These are phyloP conservation scores for Leptodactylus fuscus DNA, from an alignment of 2,113 vertebrate genomes.

Conservation along the genomic window DNA sequence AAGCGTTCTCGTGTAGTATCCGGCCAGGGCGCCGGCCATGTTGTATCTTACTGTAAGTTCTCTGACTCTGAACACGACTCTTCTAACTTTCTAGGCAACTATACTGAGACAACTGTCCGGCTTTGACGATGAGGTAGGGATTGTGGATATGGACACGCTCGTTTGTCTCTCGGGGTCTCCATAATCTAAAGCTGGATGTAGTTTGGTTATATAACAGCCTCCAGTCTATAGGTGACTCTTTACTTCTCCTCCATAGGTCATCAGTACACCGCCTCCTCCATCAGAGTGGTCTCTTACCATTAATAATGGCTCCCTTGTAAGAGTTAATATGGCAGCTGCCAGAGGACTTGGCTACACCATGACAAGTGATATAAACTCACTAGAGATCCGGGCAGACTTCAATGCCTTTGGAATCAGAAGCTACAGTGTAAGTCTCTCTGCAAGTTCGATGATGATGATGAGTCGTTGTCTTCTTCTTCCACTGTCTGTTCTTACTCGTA, in stretches of 20 bases:
- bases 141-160: background rate
- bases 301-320: slow-evolving; percentile 60
- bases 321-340: slow-evolving; percentile 65
- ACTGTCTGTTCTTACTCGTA: slow-evolving; percentile 48
- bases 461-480: no score
- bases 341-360: slow-evolving; percentile 68
- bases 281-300: slow-evolving; percentile 66
- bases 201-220: no score
- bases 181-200: no score
- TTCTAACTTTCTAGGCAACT: slow-evolving; percentile 72
- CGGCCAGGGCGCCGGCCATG: no score
- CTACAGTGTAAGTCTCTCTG: background rate
- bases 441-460: no score
- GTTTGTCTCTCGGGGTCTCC: no score
- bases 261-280: slow-evolving; percentile 38
- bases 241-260: no score
- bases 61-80: no score
- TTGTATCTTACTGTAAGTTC: no score
- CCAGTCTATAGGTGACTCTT: no score
- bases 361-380: slow-evolving; percentile 54
- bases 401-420: slow-evolving; percentile 69
- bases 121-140: slow-evolving; percentile 71
- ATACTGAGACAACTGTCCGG: slow-evolving; percentile 62
- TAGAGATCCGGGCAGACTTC: slow-evolving; percentile 66
- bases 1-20: no score